Evolutionary conservation across 2,797 vertebrate species (phyloP), one percentile per base, ranked within the genome.

Genomic region (Helicolenus hilgendorfi): DNA sequence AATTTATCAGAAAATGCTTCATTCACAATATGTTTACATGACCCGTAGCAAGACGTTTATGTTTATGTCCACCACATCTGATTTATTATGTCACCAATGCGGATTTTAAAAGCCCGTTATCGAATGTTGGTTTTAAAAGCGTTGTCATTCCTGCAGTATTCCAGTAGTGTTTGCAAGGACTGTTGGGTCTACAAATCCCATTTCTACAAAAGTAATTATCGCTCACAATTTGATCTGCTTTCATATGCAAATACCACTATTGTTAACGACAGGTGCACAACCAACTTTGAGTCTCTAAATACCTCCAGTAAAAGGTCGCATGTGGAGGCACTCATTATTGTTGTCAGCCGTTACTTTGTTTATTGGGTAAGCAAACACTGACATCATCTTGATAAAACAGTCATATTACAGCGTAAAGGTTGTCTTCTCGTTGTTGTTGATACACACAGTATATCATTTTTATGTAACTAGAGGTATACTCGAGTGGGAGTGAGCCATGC

Each of bases 91-190:
- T 36, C 33, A 45, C 68, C 9, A 72, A 33, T 60, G 38, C 20
- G 13, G 20, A 49, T 80, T 81, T 83, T 13, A 60, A 78, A 71
- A 81, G 24, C 3, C 14, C 68, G 53, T 38, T 45, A 62, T 26
- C 35, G n/a, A 81, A 56, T 24, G 20, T 20, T 55, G 49, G n/a
- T 53, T 77, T 36, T 49, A 22, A 73, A 55, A 68, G 27, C 18
- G 20, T 62, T 69, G 4, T 41, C 9, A 62, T 72, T 26, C 22
- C 35, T 27, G 18, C 22, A 10, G 24, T 14, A 59, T 75, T 72
- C 3, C 35, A 72, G 24, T 5, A 6, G 9, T 20, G 27, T 62
- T 62, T 69, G 22, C 15, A 26, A 10, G 4, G 4, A 63, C 13
- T 15, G 24, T 6, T 29, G 3, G 13, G 15, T 65, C 7, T 41